These are phyloP conservation scores for Brachionus manjavacas DNA, from an alignment of 1,140 invertebrate species.

Conservation along the genomic window DNA sequence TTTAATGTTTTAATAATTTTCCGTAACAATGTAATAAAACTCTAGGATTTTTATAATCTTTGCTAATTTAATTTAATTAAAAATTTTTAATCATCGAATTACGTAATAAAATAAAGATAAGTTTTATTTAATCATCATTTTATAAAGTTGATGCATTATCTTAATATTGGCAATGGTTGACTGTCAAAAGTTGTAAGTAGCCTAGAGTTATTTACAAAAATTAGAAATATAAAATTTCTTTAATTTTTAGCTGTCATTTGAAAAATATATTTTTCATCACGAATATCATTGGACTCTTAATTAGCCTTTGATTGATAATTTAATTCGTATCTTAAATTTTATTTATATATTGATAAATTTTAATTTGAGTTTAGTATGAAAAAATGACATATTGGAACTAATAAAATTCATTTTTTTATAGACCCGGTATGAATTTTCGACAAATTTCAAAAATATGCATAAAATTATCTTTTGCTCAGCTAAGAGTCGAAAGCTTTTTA, in stretches of 20 bases:
- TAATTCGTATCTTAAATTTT: not conserved
- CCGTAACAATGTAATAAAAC: no score
- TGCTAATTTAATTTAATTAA: no score
- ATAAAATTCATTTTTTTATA: not conserved
- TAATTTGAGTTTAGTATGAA: not conserved
- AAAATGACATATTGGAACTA: not conserved
- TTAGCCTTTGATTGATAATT: not conserved
- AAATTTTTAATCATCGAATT: not conserved
- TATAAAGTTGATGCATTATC: not conserved
- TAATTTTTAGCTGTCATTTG: not conserved
- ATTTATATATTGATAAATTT: not conserved
- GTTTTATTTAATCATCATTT: not conserved
- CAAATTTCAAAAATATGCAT: not conserved
- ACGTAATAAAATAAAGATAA: not conserved
- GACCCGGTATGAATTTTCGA: not conserved
- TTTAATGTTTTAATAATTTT: no score
- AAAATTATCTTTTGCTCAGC: not conserved
- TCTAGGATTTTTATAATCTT: no score
- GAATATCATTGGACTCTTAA: not conserved
- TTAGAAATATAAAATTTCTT: not conserved
- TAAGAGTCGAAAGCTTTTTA: not conserved
- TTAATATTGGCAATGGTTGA: not conserved
- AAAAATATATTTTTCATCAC: not conserved
- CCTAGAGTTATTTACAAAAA: not conserved
- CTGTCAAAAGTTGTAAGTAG: not conserved